Percentiles rank a stretch among this genome's conserved stretches.
Evolutionary conservation across 1,140 invertebrate species (phyloP).

Genomic region (Ceratoteleas bidentatus): DNA sequence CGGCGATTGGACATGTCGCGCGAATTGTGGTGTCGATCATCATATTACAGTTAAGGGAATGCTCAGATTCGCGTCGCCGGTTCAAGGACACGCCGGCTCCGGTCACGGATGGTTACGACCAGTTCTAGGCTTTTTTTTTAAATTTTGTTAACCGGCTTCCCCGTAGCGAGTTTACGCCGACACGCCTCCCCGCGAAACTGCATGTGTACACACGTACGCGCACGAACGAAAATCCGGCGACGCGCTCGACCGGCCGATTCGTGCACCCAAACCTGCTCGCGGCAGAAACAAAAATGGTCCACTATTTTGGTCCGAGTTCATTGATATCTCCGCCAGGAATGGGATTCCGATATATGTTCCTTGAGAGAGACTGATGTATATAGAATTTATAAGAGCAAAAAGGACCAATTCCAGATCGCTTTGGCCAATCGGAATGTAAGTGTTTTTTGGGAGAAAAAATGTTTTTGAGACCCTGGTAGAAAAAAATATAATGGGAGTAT

Average conservation of each 20-base stretch:
- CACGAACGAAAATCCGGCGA: conserved; percentile 43
- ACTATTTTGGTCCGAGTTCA: no score
- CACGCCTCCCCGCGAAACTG: conserved; percentile 59
- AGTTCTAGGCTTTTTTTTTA: conserved; percentile 63
- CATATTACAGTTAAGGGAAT: conserved; percentile 65
- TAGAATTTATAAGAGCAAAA: no score
- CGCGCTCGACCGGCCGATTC: conserved; percentile 10
- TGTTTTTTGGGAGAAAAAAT: no score
- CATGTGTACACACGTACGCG: conserved; percentile 32
- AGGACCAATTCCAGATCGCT: no score
- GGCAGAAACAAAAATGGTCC: no score
- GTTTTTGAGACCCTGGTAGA: no score
- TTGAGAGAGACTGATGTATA: no score
- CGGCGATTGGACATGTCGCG: neutral
- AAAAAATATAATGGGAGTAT: no score
- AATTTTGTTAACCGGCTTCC: conserved; percentile 68
- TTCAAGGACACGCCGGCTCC: conserved; percentile 65
- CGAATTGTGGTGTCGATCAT: conserved; percentile 50
- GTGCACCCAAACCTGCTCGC: conserved; percentile 20
- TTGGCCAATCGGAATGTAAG: no score
- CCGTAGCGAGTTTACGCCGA: conserved; percentile 61
- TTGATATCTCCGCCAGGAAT: no score
- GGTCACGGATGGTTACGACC: conserved; percentile 66
- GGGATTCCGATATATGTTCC: no score
- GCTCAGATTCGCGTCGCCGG: conserved; percentile 56